Evolutionary conservation across 2,888 invertebrate species (phyloP).

Genomic region (Drosophila austrosaltans): DNA sequence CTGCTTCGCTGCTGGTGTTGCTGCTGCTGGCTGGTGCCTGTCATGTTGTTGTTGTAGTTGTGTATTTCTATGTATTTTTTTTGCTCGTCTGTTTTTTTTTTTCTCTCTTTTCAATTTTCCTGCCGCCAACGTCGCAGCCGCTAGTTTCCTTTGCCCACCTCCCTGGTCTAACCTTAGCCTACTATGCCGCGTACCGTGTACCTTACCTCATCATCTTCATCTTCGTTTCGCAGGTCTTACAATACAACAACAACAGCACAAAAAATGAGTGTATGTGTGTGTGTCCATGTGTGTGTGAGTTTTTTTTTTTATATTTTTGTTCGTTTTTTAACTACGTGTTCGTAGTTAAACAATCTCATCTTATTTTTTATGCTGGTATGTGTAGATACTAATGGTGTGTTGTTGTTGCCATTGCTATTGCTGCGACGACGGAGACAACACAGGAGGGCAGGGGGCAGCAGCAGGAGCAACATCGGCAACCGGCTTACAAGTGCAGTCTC

Average conservation of each 20-base stretch:
- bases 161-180: constrained; percentile 14
- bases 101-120: constrained; percentile 46
- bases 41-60: constrained; percentile 32
- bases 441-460: background rate
- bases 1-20: constrained; percentile 27
- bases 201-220: constrained; percentile 44
- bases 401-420: constrained; percentile 37
- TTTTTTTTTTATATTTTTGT: constrained; percentile 22
- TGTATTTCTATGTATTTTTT: constrained; percentile 20
- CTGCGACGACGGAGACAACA: constrained; percentile 6
- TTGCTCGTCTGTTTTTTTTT: constrained; percentile 26
- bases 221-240: constrained; percentile 59
- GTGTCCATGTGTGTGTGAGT: background rate
- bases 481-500: constrained; percentile 46
- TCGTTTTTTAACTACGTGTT: constrained; percentile 70
- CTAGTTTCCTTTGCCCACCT: constrained; percentile 36
- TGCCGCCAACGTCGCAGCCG: constrained; percentile 45
- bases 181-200: constrained; percentile 3
- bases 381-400: constrained; percentile 20
- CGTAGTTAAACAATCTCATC: constrained; percentile 78
- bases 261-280: background rate
- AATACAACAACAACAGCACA: constrained; percentile 28
- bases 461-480: constrained; percentile 9
- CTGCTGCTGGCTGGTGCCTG: constrained; percentile 18
- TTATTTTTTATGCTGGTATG: constrained; percentile 72